Conservation (phyloP, 2,888 invertebrate genomes). For the Cantharis rufa region DNA sequence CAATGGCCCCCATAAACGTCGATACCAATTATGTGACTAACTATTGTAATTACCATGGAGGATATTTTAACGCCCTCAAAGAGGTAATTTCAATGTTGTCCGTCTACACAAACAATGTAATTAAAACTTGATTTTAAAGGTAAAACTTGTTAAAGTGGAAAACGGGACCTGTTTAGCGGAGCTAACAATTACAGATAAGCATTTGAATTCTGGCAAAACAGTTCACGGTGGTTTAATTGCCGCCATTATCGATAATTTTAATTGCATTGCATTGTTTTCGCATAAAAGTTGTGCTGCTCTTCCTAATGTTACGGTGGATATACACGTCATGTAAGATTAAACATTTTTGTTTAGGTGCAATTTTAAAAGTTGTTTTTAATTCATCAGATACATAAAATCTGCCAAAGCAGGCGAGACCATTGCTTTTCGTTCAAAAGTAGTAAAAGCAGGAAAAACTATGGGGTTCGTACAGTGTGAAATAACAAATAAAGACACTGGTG, state of each 20-base stretch:
- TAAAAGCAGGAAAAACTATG: conserved; percentile 73
- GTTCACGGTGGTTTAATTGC: neutral
- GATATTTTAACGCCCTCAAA: neutral
- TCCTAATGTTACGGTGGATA: neutral
- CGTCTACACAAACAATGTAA: neutral
- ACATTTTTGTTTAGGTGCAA: neutral
- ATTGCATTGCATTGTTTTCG: neutral
- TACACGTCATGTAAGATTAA: neutral
- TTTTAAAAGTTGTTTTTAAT: neutral
- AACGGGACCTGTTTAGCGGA: neutral
- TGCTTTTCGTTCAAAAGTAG: conserved; percentile 73
- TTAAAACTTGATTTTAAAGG: neutral
- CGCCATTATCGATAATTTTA: neutral
- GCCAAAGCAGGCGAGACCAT: conserved; percentile 77
- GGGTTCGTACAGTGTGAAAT: conserved; percentile 81
- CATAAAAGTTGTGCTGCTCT: neutral
- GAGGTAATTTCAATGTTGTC: neutral
- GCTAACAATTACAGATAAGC: neutral
- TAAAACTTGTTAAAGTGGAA: neutral
- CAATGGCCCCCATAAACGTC: neutral
- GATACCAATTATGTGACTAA: neutral
- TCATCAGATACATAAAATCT: neutral
- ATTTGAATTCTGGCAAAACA: neutral
- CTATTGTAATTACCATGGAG: neutral
- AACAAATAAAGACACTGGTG: conserved; percentile 70